These are phyloP conservation scores for Mnemiopsis leidyi DNA, from an alignment of 37 sponge, comb jelly and placozoan genomes.

Conservation along the genomic window DNA sequence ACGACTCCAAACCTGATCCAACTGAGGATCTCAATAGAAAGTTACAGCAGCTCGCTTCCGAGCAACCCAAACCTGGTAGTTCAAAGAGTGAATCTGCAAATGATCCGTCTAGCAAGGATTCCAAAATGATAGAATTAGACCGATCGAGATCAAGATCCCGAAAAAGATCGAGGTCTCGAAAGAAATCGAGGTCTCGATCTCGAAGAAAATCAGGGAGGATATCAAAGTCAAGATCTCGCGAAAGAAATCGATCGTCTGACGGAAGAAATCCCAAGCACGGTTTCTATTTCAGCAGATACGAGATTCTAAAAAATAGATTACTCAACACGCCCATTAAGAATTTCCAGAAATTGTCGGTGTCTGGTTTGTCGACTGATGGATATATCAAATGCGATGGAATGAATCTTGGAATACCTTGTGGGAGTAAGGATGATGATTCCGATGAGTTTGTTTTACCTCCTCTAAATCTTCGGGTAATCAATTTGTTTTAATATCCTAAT, in stretches of 20 bases:
- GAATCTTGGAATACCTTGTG: not conserved
- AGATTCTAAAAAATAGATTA: not conserved
- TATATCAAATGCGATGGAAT: not conserved
- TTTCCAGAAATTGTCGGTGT: not conserved
- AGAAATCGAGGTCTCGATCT: not conserved
- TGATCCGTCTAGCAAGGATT: not conserved
- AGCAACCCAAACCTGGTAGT: not conserved
- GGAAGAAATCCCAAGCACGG: not conserved
- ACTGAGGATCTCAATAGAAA: not conserved
- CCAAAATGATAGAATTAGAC: not conserved
- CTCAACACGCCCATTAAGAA: slow-evolving; percentile 22
- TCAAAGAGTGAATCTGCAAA: not conserved
- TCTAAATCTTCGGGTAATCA: not conserved
- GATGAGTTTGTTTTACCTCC: not conserved
- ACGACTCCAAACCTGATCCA: not conserved
- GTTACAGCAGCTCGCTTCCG: not conserved
- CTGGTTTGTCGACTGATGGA: slow-evolving; percentile 9
- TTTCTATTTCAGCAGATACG: not conserved
- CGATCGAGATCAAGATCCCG: not conserved
- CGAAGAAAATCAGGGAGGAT: not conserved
- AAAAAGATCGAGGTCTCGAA: not conserved
- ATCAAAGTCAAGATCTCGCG: not conserved
- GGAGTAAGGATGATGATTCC: not conserved
- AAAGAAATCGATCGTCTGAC: not conserved
- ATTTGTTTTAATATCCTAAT: not conserved